These are phyloP conservation scores for Aethes cnicana DNA, from an alignment of 2,888 invertebrate genomes.

Conservation along the genomic window DNA sequence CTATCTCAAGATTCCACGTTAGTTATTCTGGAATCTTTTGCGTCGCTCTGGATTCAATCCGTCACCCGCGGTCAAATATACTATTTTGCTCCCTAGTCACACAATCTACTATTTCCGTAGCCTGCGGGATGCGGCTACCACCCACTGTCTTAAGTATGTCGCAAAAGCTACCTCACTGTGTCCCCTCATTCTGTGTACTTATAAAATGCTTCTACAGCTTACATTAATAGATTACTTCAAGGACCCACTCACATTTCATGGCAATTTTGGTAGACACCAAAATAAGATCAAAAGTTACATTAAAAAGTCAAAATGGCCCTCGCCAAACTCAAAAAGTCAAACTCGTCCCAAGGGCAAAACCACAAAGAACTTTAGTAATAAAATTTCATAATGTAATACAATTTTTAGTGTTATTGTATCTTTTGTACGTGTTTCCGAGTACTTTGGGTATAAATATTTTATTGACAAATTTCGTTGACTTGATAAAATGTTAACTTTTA, in stretches of 20 bases:
- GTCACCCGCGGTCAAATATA: too few relatives aligned
- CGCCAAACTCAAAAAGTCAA: conserved; percentile 4
- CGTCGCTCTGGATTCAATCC: too few relatives aligned
- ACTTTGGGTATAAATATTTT: conserved; percentile 13
- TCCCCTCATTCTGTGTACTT: too few relatives aligned
- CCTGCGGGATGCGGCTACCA: too few relatives aligned
- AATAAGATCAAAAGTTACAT: conserved; percentile 2
- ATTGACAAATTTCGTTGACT: neutral
- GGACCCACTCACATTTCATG: neutral
- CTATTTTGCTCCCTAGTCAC: too few relatives aligned
- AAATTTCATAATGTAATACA: conserved; percentile 13
- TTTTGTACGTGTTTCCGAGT: conserved; percentile 12
- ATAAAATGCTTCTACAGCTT: too few relatives aligned
- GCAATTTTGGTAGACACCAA: neutral
- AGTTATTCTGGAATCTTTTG: too few relatives aligned
- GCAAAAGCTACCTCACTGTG: too few relatives aligned
- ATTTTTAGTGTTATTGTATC: conserved; percentile 14
- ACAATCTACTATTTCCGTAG: too few relatives aligned
- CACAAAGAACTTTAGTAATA: conserved; percentile 3
- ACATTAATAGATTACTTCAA: too few relatives aligned
- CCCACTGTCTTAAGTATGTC: too few relatives aligned
- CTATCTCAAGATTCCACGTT: too few relatives aligned
- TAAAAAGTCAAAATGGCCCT: neutral
- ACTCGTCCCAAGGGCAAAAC: conserved; percentile 3
- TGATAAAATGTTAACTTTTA: conserved; percentile 9